Conservation (phyloP, 2,888 invertebrate genomes). For the Augochlorella aurata region DNA sequence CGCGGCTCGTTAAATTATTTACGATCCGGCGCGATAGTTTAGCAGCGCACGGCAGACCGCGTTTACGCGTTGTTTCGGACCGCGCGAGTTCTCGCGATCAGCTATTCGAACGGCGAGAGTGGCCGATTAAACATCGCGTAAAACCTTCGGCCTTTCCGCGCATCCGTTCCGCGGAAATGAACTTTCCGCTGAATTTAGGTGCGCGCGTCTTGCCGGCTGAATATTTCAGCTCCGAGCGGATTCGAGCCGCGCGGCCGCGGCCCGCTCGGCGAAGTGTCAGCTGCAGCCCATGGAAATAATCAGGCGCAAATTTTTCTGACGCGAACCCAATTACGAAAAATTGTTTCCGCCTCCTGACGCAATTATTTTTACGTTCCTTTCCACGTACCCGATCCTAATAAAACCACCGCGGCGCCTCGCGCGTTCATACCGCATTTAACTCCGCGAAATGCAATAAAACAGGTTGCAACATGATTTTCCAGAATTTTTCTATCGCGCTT, state of each 20-base stretch:
- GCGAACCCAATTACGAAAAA: neutral
- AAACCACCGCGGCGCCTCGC: neutral
- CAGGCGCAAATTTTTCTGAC: neutral
- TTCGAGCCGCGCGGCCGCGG: neutral
- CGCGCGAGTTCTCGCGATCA: neutral
- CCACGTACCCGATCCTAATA: neutral
- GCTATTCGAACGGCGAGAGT: neutral
- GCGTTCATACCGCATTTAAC: neutral
- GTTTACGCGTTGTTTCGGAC: neutral
- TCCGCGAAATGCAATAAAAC: neutral
- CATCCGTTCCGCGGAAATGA: neutral
- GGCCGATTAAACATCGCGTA: neutral
- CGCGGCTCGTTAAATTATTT: constrained; percentile 4
- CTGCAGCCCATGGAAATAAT: neutral
- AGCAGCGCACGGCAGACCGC: neutral
- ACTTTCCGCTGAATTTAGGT: constrained; percentile 1
- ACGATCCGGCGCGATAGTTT: neutral
- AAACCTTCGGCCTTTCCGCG: neutral
- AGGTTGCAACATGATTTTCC: neutral
- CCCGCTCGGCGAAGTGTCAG: no score
- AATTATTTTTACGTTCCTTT: neutral
- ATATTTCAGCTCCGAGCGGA: neutral
- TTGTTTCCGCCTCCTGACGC: neutral
- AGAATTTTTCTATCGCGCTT: neutral
- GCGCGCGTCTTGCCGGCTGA: neutral